These are phyloP conservation scores for Erebia palarica DNA, from an alignment of 2,888 invertebrate genomes.

Conservation along the genomic window DNA sequence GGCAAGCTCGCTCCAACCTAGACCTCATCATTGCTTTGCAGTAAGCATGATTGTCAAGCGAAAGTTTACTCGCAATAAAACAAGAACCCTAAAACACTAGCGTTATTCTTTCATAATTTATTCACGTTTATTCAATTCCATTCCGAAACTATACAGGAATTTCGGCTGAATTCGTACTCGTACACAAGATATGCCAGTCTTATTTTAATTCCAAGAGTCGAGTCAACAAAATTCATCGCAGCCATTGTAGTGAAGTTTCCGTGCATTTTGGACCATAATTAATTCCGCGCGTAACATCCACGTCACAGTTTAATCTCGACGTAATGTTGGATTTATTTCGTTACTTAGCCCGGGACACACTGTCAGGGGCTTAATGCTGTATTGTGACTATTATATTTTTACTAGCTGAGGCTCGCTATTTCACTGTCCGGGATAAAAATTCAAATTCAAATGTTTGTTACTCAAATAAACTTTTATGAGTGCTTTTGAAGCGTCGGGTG, in stretches of 20 bases:
- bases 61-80: no score
- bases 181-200: conserved; percentile 11
- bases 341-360: conserved; percentile 21
- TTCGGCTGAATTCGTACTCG: neutral
- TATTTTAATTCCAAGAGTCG: conserved; percentile 14
- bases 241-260: conserved; percentile 19
- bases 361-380: conserved; percentile 11
- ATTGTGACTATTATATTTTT: conserved; percentile 13
- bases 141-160: neutral
- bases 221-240: neutral
- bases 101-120: no score
- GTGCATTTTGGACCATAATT: conserved; percentile 23
- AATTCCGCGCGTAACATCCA: conserved; percentile 11
- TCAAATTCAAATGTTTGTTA: no score
- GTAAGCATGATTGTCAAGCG: no score
- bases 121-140: neutral
- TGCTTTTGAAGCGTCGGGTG: no score
- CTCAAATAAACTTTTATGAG: no score
- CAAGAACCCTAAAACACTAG: no score
- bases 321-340: conserved; percentile 27
- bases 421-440: no score
- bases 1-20: no score
- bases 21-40: no score
- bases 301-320: conserved; percentile 28
- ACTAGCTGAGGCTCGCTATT: neutral